These are phyloP conservation scores for Ectobius pallidus DNA, from an alignment of 2,888 invertebrate genomes.

Conservation along the genomic window DNA sequence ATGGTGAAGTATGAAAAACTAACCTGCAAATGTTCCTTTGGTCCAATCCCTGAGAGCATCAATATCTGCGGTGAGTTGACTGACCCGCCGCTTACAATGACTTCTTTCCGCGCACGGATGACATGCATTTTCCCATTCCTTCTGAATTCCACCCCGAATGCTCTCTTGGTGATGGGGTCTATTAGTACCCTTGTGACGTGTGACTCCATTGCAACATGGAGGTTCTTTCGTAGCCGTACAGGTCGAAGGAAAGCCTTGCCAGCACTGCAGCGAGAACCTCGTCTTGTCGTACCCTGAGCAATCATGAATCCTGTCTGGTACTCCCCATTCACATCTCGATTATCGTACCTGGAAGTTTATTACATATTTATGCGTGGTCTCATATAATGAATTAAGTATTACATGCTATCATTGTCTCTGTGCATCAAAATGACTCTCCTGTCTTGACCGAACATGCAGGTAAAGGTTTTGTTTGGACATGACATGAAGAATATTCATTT, in stretches of 20 bases:
- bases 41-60: conserved; percentile 91
- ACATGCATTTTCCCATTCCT: conserved; percentile 74
- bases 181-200: conserved; percentile 76
- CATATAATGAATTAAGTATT: too few species aligned
- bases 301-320: conserved; percentile 85
- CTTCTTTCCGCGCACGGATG: conserved; percentile 80
- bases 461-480: too few species aligned
- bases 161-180: conserved; percentile 68
- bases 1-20: too few species aligned
- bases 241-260: conserved; percentile 87
- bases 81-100: conserved; percentile 89
- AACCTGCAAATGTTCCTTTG: conserved; percentile 59
- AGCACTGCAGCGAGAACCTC: conserved; percentile 85
- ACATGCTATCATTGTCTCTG: too few species aligned
- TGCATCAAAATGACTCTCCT: too few species aligned
- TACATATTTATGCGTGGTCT: too few species aligned
- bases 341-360: conserved; percentile 64
- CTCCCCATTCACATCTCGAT: conserved; percentile 83
- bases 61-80: conserved; percentile 93
- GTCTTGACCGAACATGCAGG: too few species aligned
- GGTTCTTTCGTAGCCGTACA: conserved; percentile 76
- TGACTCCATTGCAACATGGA: conserved; percentile 83
- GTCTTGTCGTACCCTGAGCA: conserved; percentile 68
- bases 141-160: conserved; percentile 83
- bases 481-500: too few species aligned